phyloP scores from a whole-genome alignment of 2,888 invertebrate species.

The Caenorhabditis drosophilae region DNA sequence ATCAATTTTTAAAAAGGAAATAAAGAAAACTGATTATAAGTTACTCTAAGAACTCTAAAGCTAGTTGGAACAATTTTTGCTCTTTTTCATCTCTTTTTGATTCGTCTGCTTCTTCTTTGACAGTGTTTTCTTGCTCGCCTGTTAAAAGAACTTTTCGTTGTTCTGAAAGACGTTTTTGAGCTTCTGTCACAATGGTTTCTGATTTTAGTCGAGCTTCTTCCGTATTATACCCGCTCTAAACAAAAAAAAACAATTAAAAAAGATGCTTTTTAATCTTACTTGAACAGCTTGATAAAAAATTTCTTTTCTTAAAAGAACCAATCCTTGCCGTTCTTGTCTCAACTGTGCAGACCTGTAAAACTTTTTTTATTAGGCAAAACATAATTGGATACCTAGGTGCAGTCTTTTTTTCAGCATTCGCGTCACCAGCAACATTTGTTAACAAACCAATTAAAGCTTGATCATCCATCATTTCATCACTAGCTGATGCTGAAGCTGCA shows the following conservation, averaged over 20 bases:
- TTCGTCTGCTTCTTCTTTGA: slow-evolving; percentile 24
- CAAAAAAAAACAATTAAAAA: too few species aligned
- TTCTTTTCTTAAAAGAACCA: slow-evolving; percentile 51
- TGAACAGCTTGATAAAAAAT: slow-evolving; percentile 62
- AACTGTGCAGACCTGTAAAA: slow-evolving; percentile 17
- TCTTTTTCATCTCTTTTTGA: slow-evolving; percentile 40
- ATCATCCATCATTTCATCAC: slow-evolving; percentile 49
- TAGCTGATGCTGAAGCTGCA: slow-evolving; percentile 47
- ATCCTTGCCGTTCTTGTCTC: slow-evolving; percentile 34
- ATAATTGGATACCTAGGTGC: slow-evolving; percentile 13
- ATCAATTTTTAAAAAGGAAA: too few species aligned
- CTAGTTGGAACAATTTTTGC: slow-evolving; percentile 46
- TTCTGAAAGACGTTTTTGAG: slow-evolving; percentile 32
- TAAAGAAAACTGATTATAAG: too few species aligned
- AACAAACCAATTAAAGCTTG: slow-evolving; percentile 35
- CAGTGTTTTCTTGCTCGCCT: slow-evolving; percentile 19
- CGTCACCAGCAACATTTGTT: slow-evolving; percentile 33
- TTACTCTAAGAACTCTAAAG: slow-evolving; percentile 49
- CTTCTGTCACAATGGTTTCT: slow-evolving; percentile 49
- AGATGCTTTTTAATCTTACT: too few species aligned
- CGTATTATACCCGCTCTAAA: slow-evolving; percentile 45
- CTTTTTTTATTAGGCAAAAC: not conserved
- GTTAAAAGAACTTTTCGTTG: slow-evolving; percentile 29
- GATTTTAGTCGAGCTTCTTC: slow-evolving; percentile 48
- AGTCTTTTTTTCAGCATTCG: slow-evolving; percentile 23